Evolutionary conservation across 2,113 vertebrate genomes (phyloP), one percentile per base, ranked within the genome.

Genomic region (Lagenorhynchus albirostris): DNA sequence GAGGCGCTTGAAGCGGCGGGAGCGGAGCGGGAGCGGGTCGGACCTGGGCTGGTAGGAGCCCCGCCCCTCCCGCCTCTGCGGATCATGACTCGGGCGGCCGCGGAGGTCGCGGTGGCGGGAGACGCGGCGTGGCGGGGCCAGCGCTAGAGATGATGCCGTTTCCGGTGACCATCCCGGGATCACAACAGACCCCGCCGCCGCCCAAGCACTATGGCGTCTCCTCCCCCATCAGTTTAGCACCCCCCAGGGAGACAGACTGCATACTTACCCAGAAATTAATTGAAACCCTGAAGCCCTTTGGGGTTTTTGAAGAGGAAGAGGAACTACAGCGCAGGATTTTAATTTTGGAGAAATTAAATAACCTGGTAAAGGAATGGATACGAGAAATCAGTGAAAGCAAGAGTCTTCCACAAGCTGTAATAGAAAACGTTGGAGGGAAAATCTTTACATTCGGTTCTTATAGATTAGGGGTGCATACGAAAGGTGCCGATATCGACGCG

Each of bases 381-480:
- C 98, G 98, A 21, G 99, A 99, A 92, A 99, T 99, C 96, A 99
- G 99, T 97, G 98, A 99, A 98, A 96, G 98, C 94, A 99, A 99
- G 99, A 99, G 99, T 95, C 98, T 99, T 92, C 99, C 99, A 0
- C 98, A 99, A 62, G 98, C 98, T 15, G 96, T 99, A 70, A 98
- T 99, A 70, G 99, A 99, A 71, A 99, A 98, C 2, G 99, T 99
- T 55, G 99, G 99, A 94, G 99, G 99, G 53, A 99, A 99, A 97
- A 99, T 99, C 96, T 99, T 99, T 97, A 99, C 99, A 0, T 99
- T 99, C 97, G 99, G 99, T 76, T 99, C 99, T 3, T 99, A 99
- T 95, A 98, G 99, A 92, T 98, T 99, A 95, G 99, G 99, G 29
- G 99, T 99, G 50, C 99, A 99, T 88, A 99, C 99, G 7, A 99